phyloP scores from a whole-genome alignment of 2,113 vertebrate genomes.

The Hemiprocne comata region DNA sequence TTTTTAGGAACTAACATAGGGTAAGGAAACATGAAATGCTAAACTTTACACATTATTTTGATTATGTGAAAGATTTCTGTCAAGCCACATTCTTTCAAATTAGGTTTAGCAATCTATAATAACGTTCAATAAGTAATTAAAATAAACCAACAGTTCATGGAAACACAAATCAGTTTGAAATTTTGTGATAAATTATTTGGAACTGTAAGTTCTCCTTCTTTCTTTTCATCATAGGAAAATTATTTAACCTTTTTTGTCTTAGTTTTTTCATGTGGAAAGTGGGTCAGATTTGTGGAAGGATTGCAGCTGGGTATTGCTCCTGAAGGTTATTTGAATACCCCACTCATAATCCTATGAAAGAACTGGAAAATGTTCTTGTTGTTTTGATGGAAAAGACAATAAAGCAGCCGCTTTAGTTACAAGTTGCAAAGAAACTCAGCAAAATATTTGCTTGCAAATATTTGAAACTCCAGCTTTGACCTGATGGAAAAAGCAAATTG shows the following conservation, averaged over 20 bases:
- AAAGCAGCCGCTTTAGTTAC: background rate
- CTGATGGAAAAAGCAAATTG: background rate
- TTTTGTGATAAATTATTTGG: background rate
- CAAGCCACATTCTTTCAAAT: background rate
- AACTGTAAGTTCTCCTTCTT: background rate
- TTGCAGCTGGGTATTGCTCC: background rate
- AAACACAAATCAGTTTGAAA: background rate
- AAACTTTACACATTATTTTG: background rate
- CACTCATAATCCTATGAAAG: background rate
- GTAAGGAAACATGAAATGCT: background rate
- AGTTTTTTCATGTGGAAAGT: background rate
- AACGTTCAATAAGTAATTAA: background rate
- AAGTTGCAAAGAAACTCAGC: background rate
- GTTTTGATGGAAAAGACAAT: background rate
- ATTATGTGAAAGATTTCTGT: background rate
- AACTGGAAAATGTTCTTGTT: background rate
- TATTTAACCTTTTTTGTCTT: background rate
- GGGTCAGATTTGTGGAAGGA: background rate
- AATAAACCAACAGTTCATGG: background rate
- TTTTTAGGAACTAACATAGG: background rate
- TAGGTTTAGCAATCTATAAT: background rate
- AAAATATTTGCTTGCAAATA: background rate
- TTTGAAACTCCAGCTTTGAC: conserved; percentile 3
- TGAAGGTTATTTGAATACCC: background rate
- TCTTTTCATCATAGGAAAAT: background rate